Conservation (phyloP, 2,797 vertebrate genomes). For the Pipistrellus pipistrellus region DNA sequence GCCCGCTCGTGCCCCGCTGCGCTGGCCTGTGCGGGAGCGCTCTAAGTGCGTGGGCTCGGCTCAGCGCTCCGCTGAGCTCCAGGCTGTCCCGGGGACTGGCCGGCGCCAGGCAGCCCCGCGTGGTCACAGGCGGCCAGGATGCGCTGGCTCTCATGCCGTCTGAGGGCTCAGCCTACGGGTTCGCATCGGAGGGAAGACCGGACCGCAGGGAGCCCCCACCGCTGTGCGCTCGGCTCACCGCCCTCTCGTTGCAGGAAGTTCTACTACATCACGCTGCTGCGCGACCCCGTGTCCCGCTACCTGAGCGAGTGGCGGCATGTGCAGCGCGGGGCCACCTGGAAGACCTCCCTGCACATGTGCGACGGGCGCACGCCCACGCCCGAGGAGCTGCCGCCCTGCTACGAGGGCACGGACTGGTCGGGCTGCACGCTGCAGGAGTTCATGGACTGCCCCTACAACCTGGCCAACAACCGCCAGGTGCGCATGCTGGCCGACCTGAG, state of each 20-base stretch:
- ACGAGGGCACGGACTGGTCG: constrained; percentile 98
- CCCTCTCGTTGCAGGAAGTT: constrained; percentile 92
- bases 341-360: constrained; percentile 98
- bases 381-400: constrained; percentile 97
- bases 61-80: accelerated
- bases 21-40: background rate
- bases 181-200: no score
- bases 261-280: constrained; percentile 98
- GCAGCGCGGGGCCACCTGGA: constrained; percentile 98
- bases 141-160: background rate
- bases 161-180: background rate
- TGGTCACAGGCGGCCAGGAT: accelerated
- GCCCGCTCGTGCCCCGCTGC: no score
- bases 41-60: background rate
- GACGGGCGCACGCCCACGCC: constrained; percentile 97
- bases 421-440: constrained; percentile 99
- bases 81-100: background rate
- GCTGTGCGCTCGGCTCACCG: accelerated
- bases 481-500: constrained; percentile 98
- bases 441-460: constrained; percentile 98
- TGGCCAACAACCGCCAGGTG: constrained; percentile 98
- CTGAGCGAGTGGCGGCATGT: constrained; percentile 99
- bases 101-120: background rate
- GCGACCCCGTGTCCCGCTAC: constrained; percentile 98
- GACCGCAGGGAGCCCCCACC: accelerated